A percentile compares a stretch with the other conserved stretches of the same genome.
These are phyloP conservation scores for Neoaliturus tenellus DNA, from an alignment of 2,888 invertebrate genomes.

Conservation along the genomic window DNA sequence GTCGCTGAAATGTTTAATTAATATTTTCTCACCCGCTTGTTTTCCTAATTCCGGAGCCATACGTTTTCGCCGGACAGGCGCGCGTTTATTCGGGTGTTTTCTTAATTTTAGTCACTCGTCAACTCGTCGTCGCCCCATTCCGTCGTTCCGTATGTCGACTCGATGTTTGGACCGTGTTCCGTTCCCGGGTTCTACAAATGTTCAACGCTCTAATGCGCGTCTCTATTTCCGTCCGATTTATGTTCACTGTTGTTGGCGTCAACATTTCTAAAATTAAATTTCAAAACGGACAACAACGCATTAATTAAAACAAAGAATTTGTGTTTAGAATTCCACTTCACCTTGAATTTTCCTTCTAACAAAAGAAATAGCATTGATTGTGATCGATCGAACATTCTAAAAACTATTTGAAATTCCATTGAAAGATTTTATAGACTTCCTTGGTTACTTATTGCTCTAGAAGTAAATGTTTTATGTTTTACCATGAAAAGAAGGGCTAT, in stretches of 20 bases:
- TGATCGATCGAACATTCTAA: no score
- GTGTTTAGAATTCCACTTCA: no score
- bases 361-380: no score
- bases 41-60: conserved; percentile 49
- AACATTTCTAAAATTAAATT: conserved; percentile 37
- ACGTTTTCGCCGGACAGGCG: conserved; percentile 30
- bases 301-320: neutral
- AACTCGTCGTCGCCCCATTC: conserved; percentile 21
- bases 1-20: conserved; percentile 51
- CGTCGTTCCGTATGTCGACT: neutral
- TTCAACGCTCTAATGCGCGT: neutral
- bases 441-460: no score
- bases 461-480: no score
- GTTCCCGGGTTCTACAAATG: conserved; percentile 9
- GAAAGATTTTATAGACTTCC: no score
- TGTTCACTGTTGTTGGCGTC: conserved; percentile 15
- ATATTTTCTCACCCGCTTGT: conserved; percentile 49
- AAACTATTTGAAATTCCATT: no score
- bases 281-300: neutral
- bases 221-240: conserved; percentile 39
- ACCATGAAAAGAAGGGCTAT: no score
- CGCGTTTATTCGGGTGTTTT: conserved; percentile 43
- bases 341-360: no score
- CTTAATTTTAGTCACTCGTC: conserved; percentile 49
- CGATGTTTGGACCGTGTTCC: conserved; percentile 22